Evolutionary conservation across 1,140 invertebrate genomes (phyloP).

Genomic region (Trichonephila clavata): DNA sequence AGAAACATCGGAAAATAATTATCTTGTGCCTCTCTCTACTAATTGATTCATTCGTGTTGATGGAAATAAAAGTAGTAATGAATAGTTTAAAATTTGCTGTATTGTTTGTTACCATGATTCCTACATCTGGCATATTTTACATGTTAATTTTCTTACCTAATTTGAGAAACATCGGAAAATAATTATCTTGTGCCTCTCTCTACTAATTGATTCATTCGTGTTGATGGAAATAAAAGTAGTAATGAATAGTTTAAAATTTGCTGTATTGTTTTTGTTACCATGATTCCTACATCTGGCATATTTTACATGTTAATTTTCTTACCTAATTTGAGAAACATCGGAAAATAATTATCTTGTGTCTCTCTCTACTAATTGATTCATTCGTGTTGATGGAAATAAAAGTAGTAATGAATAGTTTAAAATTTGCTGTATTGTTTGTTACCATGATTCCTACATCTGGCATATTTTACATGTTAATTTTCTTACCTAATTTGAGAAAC

Average conservation of each 20-base stretch:
- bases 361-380: neutral
- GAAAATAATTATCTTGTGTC: neutral
- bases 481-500: neutral
- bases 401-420: neutral
- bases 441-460: slow-evolving; percentile 40
- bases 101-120: slow-evolving; percentile 22
- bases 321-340: neutral
- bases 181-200: neutral
- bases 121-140: slow-evolving; percentile 14
- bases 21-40: too few relatives aligned
- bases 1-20: too few relatives aligned
- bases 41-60: too few relatives aligned
- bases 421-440: neutral
- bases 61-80: too few relatives aligned
- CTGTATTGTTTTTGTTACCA: neutral
- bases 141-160: neutral
- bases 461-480: neutral
- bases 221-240: neutral
- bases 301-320: neutral
- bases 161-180: neutral
- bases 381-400: neutral
- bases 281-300: slow-evolving; percentile 42
- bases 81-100: neutral
- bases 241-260: neutral
- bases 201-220: neutral